Conservation (phyloP, 2,797 vertebrate genomes). For the Phoxinus dragarum region DNA sequence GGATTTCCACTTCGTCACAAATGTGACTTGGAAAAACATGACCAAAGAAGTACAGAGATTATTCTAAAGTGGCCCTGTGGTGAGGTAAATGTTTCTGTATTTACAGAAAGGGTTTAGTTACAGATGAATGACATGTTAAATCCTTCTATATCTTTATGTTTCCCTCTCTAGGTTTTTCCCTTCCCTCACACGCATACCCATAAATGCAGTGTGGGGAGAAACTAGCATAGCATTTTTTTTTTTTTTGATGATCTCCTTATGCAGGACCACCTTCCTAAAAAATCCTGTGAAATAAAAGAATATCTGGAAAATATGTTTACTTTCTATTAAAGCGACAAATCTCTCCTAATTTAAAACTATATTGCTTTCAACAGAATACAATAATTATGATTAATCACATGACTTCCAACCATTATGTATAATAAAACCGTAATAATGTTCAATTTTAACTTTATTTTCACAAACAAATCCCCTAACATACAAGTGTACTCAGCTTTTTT, state of each 20-base stretch:
- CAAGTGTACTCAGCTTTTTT: background rate
- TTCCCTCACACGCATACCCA: constrained; percentile 41
- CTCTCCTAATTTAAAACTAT: background rate
- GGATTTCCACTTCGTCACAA: constrained; percentile 31
- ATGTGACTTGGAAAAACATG: constrained; percentile 32
- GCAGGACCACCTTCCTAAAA: background rate
- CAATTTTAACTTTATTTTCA: background rate
- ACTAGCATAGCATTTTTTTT: background rate
- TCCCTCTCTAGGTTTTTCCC: constrained; percentile 21
- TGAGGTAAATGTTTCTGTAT: constrained; percentile 35
- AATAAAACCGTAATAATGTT: background rate
- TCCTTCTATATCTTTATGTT: constrained; percentile 23
- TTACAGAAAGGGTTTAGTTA: constrained; percentile 42
- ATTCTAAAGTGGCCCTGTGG: constrained; percentile 28
- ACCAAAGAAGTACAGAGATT: constrained; percentile 1
- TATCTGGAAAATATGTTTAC: background rate
- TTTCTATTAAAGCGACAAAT: background rate
- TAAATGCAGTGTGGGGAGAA: background rate
- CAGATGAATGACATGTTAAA: constrained; percentile 25
- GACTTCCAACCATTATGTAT: background rate
- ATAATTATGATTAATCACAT: background rate
- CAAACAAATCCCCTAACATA: too few relatives aligned
- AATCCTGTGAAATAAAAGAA: background rate
- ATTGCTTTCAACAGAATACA: background rate
- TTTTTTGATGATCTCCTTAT: background rate